Base-by-base conservation (phyloP, 2,113 vertebrate species). In the Chaenocephalus aceratus region DNA sequence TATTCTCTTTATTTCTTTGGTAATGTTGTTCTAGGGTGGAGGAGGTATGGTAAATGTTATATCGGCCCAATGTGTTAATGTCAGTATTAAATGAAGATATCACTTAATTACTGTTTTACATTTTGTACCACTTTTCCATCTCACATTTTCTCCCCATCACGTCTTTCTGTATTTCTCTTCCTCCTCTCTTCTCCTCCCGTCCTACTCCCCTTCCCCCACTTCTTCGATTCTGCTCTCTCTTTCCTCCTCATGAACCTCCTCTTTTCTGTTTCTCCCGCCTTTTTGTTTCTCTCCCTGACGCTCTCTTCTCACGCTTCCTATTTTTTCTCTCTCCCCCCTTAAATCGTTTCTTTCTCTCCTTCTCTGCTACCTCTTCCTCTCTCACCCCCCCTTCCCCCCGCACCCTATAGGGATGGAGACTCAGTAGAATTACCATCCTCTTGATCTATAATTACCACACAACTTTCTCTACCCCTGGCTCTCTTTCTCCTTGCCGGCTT, bases 401-500 rank as follows among this genome's bases (percentile, higher is more conserved):
- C 85, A 80, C 65, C 84, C 89, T 86, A 79, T 84, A 87, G 89
- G 89, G 92, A 90, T 80, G 72, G 66, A 83, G 80, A 80, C 86
- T 87, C 87, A 66, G 88, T 90, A 90, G 86, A 92, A 93, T 93
- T 92, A 91, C 84, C 83, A 91, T 93, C 85, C 85, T 90, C 92
- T 93, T 93, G 92, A 93, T 93, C 89, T 93, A 93, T 93, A 93
- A 93, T 93, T 93, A 93, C 92, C 89, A 86, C 86, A 85, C 77
- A 82, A 82, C 86, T 88, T 75, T 79, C 65, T 84, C 85, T 84
- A 86, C 89, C 81, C 77, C 72, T 87, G 86, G 90, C 87, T 90
- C 61, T 85, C 71, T 78, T 84, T 76, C 81, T 88, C 72, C 68
- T 82, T 79, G 69, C 84, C 85, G 73, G 77, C 77, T 82, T 80